A percentile compares a stretch with the other conserved stretches of the same genome.
Evolutionary conservation across 2,113 vertebrate species (phyloP).

Genomic region (Protobothrops flavoviridis): DNA sequence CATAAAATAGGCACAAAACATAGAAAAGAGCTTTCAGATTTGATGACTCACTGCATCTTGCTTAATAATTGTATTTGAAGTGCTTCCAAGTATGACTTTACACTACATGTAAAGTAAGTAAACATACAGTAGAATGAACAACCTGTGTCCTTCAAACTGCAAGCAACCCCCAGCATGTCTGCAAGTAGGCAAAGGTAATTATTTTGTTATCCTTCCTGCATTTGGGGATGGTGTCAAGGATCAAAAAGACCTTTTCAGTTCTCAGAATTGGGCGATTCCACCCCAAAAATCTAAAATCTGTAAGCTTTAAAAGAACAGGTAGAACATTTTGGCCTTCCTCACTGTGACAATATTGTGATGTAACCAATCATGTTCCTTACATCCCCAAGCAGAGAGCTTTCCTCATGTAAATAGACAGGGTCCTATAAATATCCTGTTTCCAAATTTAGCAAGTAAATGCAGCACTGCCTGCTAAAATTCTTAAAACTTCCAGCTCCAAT

Average conservation of each 20-base stretch:
- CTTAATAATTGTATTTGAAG: not conserved
- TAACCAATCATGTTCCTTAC: not conserved
- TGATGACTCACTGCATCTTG: not conserved
- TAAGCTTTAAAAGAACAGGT: not conserved
- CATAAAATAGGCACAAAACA: not conserved
- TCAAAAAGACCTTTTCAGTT: not conserved
- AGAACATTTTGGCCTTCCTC: not conserved
- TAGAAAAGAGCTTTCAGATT: not conserved
- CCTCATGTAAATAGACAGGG: not conserved
- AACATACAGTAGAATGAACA: not conserved
- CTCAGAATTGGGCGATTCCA: not conserved
- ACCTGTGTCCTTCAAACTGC: not conserved
- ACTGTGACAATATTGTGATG: not conserved
- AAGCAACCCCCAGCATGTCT: not conserved
- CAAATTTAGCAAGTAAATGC: not conserved
- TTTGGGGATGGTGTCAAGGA: not conserved
- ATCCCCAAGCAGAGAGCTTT: not conserved
- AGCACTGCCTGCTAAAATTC: not conserved
- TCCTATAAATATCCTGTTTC: not conserved
- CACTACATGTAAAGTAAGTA: not conserved
- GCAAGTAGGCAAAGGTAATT: not conserved
- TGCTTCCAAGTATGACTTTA: not conserved
- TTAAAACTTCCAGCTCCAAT: not conserved
- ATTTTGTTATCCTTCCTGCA: not conserved
- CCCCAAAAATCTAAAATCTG: not conserved